Percentiles rank a stretch among this genome's conserved stretches.
Conservation (phyloP, 2,888 invertebrate species). For the Leptothorax acervorum region DNA sequence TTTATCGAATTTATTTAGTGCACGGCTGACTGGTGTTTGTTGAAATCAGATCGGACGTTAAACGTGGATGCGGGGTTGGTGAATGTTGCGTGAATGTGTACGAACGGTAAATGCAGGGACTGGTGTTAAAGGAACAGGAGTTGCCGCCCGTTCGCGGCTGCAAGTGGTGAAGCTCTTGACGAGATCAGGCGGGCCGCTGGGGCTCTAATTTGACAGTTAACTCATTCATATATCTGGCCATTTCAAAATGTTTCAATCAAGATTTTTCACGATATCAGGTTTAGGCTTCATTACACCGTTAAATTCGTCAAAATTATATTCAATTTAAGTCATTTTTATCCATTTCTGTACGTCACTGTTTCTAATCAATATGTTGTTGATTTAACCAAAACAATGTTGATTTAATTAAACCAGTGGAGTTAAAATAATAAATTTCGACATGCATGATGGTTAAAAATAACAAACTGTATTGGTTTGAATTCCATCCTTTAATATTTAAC, state of each 20-base stretch:
- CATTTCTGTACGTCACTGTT: too few species aligned
- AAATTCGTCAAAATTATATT: too few species aligned
- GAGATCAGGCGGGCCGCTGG: constrained; percentile 54
- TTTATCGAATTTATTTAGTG: constrained; percentile 40
- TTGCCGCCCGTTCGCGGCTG: constrained; percentile 35
- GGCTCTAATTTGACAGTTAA: constrained; percentile 51
- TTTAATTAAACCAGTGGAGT: too few species aligned
- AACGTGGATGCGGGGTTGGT: constrained; percentile 12
- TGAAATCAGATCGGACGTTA: constrained; percentile 45
- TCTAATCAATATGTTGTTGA: too few species aligned
- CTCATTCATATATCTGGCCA: constrained; percentile 25
- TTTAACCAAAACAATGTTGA: too few species aligned
- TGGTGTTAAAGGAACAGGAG: constrained; percentile 53
- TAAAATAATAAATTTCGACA: too few species aligned
- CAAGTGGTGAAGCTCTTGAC: constrained; percentile 62
- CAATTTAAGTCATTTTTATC: too few species aligned
- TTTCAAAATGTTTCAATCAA: constrained; percentile 16
- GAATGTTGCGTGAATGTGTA: constrained; percentile 20
- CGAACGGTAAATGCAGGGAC: constrained; percentile 17
- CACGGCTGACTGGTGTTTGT: constrained; percentile 35
- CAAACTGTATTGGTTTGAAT: too few species aligned
- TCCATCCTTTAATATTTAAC: too few species aligned
- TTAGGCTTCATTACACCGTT: neutral
- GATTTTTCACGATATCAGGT: neutral
- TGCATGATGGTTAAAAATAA: too few species aligned